Evolutionary conservation across 2,797 vertebrate species (phyloP).

Genomic region (Siniperca obscura): DNA sequence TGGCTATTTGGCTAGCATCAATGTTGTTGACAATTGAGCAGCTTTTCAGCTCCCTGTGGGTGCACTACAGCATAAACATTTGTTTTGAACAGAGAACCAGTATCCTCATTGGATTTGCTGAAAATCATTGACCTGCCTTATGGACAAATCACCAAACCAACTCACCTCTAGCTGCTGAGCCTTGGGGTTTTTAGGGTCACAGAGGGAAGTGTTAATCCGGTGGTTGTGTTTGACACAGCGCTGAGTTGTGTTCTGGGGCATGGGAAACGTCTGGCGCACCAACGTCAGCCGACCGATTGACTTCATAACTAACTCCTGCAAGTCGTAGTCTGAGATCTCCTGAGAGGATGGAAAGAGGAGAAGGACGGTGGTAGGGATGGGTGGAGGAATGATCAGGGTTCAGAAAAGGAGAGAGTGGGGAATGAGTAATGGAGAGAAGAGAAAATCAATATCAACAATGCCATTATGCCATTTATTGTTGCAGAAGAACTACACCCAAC

Average conservation of each 20-base stretch:
- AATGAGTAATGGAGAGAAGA: slow-evolving; percentile 2
- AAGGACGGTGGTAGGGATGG: neutral
- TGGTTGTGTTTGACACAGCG: slow-evolving; percentile 97
- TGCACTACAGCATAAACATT: neutral
- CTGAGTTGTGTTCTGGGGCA: slow-evolving; percentile 95
- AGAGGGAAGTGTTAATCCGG: slow-evolving; percentile 95
- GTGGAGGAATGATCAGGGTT: neutral
- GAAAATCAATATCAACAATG: slow-evolving; percentile 27
- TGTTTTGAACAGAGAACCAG: neutral
- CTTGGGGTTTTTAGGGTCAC: slow-evolving; percentile 95
- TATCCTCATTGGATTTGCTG: neutral
- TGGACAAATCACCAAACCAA: neutral
- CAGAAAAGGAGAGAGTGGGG: slow-evolving; percentile 8
- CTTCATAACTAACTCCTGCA: slow-evolving; percentile 97
- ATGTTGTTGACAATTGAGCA: slow-evolving; percentile 3
- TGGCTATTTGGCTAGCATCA: neutral
- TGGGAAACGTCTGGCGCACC: slow-evolving; percentile 95
- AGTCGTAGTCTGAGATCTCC: slow-evolving; percentile 95
- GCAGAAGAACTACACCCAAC: neutral
- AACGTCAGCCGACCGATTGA: slow-evolving; percentile 97
- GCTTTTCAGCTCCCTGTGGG: neutral
- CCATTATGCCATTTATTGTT: neutral
- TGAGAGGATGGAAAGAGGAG: slow-evolving; percentile 69
- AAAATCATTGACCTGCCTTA: neutral
- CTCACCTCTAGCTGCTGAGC: slow-evolving; percentile 95